These are phyloP conservation scores for Polyodon spathula DNA, from an alignment of 2,113 vertebrate species.

Conservation along the genomic window DNA sequence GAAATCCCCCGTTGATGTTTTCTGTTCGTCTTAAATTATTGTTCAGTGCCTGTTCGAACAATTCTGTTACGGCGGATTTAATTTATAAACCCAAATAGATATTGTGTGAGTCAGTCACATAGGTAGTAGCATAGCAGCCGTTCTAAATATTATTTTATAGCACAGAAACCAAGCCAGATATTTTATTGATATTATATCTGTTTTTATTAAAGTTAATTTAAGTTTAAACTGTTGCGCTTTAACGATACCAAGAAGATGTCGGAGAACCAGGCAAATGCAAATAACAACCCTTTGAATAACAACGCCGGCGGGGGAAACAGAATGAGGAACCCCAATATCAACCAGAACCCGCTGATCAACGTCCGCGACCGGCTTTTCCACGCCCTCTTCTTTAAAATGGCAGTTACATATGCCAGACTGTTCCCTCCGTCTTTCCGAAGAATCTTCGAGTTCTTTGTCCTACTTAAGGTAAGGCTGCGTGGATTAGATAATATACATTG, in stretches of 20 bases:
- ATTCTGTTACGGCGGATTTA: too few relatives aligned
- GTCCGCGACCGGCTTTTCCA: slow-evolving; percentile 94
- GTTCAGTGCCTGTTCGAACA: too few relatives aligned
- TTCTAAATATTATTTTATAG: too few relatives aligned
- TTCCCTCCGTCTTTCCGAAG: slow-evolving; percentile 89
- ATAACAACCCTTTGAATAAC: slow-evolving; percentile 61
- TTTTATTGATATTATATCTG: too few relatives aligned
- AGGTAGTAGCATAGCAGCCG: too few relatives aligned
- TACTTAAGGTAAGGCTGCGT: slow-evolving; percentile 76
- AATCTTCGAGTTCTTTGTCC: slow-evolving; percentile 90
- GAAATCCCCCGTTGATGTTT: too few relatives aligned
- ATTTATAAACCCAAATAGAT: too few relatives aligned
- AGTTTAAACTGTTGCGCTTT: neutral
- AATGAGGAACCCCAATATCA: slow-evolving; percentile 76
- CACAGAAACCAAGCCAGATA: too few relatives aligned
- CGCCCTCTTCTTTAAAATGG: slow-evolving; percentile 97
- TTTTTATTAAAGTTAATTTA: too few relatives aligned
- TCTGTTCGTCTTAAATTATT: too few relatives aligned
- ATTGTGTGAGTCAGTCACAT: too few relatives aligned
- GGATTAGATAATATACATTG: neutral
- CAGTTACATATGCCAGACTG: slow-evolving; percentile 93
- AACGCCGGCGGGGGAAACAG: slow-evolving; percentile 60
- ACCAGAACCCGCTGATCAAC: slow-evolving; percentile 94
- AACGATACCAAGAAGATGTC: slow-evolving; percentile 59
- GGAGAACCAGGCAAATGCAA: slow-evolving; percentile 67